Conservation (phyloP, 2,888 invertebrate species). For the Pimpla rufipes region DNA sequence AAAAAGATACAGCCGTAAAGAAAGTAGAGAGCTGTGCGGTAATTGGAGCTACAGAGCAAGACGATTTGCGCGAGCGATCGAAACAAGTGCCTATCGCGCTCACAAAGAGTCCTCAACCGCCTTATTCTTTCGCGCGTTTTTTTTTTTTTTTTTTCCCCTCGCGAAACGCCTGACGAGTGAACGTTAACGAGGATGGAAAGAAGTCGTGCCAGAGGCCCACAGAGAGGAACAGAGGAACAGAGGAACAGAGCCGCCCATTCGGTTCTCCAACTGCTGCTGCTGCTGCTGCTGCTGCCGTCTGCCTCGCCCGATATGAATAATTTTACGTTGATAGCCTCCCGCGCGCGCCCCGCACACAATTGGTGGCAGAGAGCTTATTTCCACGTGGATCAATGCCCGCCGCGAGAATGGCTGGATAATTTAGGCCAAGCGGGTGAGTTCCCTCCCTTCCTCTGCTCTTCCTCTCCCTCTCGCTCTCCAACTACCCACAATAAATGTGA, state of each 20-base stretch:
- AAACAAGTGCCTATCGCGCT: too few species aligned
- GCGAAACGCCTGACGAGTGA: neutral
- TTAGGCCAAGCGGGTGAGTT: constrained; percentile 46
- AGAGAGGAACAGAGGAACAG: neutral
- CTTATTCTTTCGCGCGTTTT: too few species aligned
- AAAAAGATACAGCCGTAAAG: neutral
- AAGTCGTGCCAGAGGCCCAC: neutral
- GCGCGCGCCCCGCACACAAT: constrained; percentile 54
- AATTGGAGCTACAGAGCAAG: too few species aligned
- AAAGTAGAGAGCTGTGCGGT: too few species aligned
- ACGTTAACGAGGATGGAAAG: neutral
- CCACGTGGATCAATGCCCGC: constrained; percentile 59
- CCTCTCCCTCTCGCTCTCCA: neutral
- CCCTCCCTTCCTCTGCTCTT: neutral
- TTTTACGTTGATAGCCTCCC: constrained; percentile 56
- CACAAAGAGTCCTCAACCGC: too few species aligned
- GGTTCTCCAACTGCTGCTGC: neutral
- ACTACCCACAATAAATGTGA: constrained; percentile 59
- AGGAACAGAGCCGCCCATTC: neutral
- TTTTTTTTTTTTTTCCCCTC: too few species aligned
- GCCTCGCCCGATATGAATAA: constrained; percentile 54
- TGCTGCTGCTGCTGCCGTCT: constrained; percentile 18
- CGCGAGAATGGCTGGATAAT: constrained; percentile 52
- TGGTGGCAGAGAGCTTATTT: constrained; percentile 62
- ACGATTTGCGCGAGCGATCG: too few species aligned